A percentile compares a stretch with the other conserved stretches of the same genome.
Conservation (phyloP, 2,888 invertebrate genomes). For the Ethmia dodecea region DNA sequence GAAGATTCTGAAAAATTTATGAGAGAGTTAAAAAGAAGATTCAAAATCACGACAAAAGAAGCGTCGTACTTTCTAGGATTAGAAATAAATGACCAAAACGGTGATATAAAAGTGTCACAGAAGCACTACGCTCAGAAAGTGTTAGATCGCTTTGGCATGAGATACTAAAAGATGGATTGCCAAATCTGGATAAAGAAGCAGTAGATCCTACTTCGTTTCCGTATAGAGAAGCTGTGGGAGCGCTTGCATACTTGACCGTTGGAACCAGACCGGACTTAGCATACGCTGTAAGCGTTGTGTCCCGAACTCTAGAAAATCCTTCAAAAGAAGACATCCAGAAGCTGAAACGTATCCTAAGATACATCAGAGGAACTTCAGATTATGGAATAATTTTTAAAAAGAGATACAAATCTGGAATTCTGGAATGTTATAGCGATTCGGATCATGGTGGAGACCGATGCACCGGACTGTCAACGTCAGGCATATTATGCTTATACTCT, state of each 20-base stretch:
- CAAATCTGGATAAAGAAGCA: not conserved
- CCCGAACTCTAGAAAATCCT: not conserved
- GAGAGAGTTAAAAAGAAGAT: not conserved
- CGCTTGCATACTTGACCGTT: not conserved
- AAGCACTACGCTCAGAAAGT: not conserved
- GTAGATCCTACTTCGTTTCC: not conserved
- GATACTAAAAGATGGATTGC: not conserved
- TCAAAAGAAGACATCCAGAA: not conserved
- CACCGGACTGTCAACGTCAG: not conserved
- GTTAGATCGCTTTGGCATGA: not conserved
- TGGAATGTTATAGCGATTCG: not conserved
- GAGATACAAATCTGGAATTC: not conserved
- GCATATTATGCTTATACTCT: not conserved
- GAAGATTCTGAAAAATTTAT: not conserved
- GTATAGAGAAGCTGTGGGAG: not conserved
- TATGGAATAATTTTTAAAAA: not conserved
- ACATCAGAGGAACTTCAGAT: not conserved
- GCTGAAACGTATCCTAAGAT: not conserved
- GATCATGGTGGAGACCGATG: not conserved
- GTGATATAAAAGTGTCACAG: conserved; percentile 2
- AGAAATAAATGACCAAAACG: not conserved
- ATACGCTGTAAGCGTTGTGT: not conserved
- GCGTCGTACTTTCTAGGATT: conserved; percentile 4
- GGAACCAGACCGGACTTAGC: not conserved
- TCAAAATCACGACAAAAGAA: conserved; percentile 3